Base-by-base conservation (phyloP, 2,113 vertebrate genomes). In the Dendrocopos noguchii region DNA sequence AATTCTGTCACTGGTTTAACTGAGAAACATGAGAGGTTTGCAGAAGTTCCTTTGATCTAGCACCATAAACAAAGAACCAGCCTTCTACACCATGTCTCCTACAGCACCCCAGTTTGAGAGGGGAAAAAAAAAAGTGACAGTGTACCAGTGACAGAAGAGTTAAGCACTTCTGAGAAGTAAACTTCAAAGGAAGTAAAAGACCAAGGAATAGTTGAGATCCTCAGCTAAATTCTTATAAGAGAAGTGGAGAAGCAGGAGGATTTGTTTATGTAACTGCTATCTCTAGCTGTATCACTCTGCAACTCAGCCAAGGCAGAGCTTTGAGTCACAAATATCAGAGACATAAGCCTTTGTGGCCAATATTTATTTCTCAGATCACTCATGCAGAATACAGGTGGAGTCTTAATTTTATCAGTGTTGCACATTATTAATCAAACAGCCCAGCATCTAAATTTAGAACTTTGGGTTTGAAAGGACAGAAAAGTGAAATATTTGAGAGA, bases 181-280 rank as follows among this genome's bases (percentile, higher is more conserved):
- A 75, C 27, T 80, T 80, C 44, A 68, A 79, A 77, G 60, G 42
- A 83, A 81, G 20, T n/a, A 65, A 84, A 78, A 79, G 55, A 50
- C 16, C 36, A 85, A 78, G 80, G 33, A 36, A 33, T 50, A 72
- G n/a, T 50, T 63, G 34, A 42, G 39, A 87, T 81, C 53, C 15
- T 19, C 29, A 76, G 55, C 27, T 61, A 56, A 84, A 75, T 63
- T 65, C 77, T 80, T 76, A 39, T 27, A 72, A 66, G 27, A 91
- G 80, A 68, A 88, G 83, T 46, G 57, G 68, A 59, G 77, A 90
- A 74, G 82, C 85, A 52, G 42, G 47, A 83, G 68, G 76, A 88
- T 83, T 90, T 91, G 31, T 94, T 94, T 90, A 60, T 5, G 21
- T 76, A 79, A 88, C 31, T 82, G 73, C 75, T 85, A 70, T 80